Conservation (phyloP, 2,888 invertebrate genomes). For the Xanthorhoe designata region DNA sequence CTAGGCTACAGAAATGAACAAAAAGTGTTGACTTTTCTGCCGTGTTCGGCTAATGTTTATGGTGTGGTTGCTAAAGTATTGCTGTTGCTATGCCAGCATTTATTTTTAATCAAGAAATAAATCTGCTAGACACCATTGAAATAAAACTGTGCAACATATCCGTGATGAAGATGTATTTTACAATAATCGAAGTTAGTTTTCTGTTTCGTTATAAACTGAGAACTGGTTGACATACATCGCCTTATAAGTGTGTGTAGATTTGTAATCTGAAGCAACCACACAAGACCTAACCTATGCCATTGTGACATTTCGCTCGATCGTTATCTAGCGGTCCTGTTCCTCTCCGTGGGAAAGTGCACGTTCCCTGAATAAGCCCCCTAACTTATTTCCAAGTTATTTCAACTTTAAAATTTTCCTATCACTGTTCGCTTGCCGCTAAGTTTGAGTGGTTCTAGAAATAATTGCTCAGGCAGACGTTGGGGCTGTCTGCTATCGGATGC, state of each 20-base stretch:
- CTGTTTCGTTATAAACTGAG: not conserved
- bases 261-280: constrained; percentile 43
- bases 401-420: constrained; percentile 39
- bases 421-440: constrained; percentile 30
- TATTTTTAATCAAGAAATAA: constrained; percentile 1
- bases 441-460: constrained; percentile 34
- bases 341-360: constrained; percentile 52
- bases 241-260: constrained; percentile 3
- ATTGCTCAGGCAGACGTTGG: constrained; percentile 29
- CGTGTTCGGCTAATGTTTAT: constrained; percentile 46
- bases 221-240: constrained; percentile 6
- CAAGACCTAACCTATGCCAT: constrained; percentile 57
- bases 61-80: constrained; percentile 46
- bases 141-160: not conserved
- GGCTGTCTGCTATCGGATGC: constrained; percentile 26
- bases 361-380: constrained; percentile 21
- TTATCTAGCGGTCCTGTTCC: constrained; percentile 51
- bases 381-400: constrained; percentile 30
- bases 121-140: not conserved
- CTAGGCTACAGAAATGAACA: constrained; percentile 44
- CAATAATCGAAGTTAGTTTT: not conserved
- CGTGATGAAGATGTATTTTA: not conserved
- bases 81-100: constrained; percentile 21
- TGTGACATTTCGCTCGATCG: constrained; percentile 57
- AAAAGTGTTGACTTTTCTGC: constrained; percentile 42